Conservation (phyloP, 2,113 vertebrate genomes). For the Pica pica region DNA sequence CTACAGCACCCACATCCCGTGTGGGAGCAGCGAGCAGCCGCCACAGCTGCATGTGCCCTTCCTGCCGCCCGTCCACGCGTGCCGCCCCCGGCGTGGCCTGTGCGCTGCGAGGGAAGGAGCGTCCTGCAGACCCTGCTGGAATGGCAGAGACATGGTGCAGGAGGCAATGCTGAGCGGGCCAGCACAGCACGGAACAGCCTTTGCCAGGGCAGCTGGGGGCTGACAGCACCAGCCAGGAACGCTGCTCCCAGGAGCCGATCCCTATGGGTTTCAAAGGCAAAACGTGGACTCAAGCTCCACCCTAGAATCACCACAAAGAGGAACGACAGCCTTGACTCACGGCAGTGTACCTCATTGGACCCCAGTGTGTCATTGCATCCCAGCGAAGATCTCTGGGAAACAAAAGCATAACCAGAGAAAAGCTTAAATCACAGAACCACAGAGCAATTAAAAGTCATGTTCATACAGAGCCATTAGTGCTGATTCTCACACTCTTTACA, state of each 20-base stretch:
- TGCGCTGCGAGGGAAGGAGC: rapidly evolving
- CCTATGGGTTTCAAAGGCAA: neutral
- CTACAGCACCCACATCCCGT: rapidly evolving
- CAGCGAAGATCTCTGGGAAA: neutral
- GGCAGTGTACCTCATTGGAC: neutral
- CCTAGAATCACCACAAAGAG: neutral
- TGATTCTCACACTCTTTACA: constrained; percentile 37
- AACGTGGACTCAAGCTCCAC: neutral
- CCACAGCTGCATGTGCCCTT: rapidly evolving
- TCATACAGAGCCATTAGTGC: constrained; percentile 29
- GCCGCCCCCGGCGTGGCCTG: rapidly evolving
- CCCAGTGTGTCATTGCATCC: neutral
- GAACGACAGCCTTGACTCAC: neutral
- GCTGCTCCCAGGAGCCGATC: neutral
- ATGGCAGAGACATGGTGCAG: neutral
- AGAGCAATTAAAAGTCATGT: constrained; percentile 16
- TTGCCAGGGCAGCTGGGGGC: neutral
- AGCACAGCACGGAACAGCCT: neutral
- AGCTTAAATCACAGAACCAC: neutral
- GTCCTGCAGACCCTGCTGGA: neutral
- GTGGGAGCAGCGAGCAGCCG: neutral
- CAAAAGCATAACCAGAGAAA: neutral
- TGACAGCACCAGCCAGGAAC: neutral
- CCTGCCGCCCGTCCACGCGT: too few relatives aligned
- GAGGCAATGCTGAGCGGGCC: neutral